A percentile compares a stretch with the other conserved stretches of the same genome.
Conservation (phyloP, 1,140 invertebrate genomes). For the Drusus annulatus region DNA sequence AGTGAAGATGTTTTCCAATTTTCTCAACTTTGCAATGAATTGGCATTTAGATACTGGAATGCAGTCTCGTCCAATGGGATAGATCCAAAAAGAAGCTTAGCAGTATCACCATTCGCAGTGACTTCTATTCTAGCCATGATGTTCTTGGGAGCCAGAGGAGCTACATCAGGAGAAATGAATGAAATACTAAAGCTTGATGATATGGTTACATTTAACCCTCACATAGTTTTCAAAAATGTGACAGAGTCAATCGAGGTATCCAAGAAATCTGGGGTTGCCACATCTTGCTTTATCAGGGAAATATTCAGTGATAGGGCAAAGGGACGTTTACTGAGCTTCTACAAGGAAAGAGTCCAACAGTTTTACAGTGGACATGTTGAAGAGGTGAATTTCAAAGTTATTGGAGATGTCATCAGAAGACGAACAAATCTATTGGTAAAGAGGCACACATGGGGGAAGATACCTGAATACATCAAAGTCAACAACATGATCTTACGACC, state of each 20-base stretch:
- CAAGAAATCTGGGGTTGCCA: conserved; percentile 78
- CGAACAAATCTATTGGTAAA: conserved; percentile 85
- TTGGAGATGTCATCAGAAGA: conserved; percentile 82
- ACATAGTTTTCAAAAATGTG: conserved; percentile 87
- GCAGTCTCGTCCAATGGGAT: conserved; percentile 78
- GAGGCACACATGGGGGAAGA: conserved; percentile 83
- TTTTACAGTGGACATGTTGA: conserved; percentile 89
- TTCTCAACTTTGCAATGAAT: conserved; percentile 84
- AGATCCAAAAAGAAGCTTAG: conserved; percentile 82
- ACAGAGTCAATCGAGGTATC: conserved; percentile 81
- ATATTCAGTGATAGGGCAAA: conserved; percentile 84
- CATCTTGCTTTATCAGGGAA: conserved; percentile 83
- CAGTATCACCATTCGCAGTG: conserved; percentile 88
- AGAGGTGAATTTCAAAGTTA: conserved; percentile 85
- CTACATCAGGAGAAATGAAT: conserved; percentile 92
- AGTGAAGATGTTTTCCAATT: conserved; percentile 80
- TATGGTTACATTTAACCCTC: conserved; percentile 90
- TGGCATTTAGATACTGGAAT: conserved; percentile 87
- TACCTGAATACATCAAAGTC: conserved; percentile 82
- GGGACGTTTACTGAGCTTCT: conserved; percentile 85
- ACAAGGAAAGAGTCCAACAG: conserved; percentile 87
- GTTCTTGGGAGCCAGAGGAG: conserved; percentile 87
- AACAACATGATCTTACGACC: conserved; percentile 79
- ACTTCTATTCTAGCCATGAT: conserved; percentile 90
- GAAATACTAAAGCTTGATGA: conserved; percentile 88